Conservation (phyloP, 2,113 vertebrate species). For the Pungitius pungitius region DNA sequence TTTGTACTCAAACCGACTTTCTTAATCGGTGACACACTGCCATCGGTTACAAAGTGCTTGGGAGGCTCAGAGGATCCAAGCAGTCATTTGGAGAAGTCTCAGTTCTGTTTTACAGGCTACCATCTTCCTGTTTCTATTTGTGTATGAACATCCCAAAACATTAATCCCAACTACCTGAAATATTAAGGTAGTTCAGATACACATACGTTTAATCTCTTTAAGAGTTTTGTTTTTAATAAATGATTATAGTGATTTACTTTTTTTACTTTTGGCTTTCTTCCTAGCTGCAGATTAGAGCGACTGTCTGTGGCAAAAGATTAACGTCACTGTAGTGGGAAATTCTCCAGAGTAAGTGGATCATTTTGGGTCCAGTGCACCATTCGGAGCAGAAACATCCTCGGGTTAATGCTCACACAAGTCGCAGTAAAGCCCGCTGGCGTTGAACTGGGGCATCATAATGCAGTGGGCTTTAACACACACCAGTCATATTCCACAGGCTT, state of each 20-base stretch:
- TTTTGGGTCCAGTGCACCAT: slow-evolving; percentile 55
- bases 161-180: background rate
- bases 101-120: slow-evolving; percentile 38
- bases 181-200: background rate
- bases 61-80: background rate
- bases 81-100: slow-evolving; percentile 38
- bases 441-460: background rate
- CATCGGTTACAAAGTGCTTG: background rate
- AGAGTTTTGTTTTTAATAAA: background rate
- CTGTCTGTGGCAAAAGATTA: slow-evolving; percentile 66
- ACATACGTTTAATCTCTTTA: background rate
- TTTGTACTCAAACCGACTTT: background rate
- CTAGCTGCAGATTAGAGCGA: slow-evolving; percentile 52
- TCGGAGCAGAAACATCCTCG: slow-evolving; percentile 31
- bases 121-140: background rate
- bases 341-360: slow-evolving; percentile 65
- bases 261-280: slow-evolving; percentile 50
- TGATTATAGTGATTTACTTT: slow-evolving; percentile 17
- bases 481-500: no score
- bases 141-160: slow-evolving; percentile 2
- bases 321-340: slow-evolving; percentile 52
- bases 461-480: background rate
- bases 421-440: background rate
- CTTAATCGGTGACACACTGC: slow-evolving; percentile 13
- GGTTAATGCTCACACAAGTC: slow-evolving; percentile 13